Base-by-base conservation (phyloP, 2,888 invertebrate genomes). In the Cheilosia vulpina region DNA sequence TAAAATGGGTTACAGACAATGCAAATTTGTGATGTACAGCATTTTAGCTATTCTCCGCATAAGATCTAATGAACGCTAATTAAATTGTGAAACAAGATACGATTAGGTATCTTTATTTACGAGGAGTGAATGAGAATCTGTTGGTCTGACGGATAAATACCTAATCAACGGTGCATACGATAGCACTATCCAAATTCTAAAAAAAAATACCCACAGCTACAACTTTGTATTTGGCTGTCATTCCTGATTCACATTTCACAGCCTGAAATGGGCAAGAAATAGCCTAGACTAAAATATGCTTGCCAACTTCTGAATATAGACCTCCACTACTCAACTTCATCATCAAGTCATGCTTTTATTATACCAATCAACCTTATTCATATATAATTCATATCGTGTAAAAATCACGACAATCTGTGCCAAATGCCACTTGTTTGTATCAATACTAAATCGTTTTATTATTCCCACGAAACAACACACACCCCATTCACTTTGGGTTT, bases 1-100 rank as follows among this genome's bases (percentile, higher is more conserved):
- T 34, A n/a, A 71, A 52, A 50, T 73, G n/a, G 73, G 73, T 73
- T 45, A 63, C 24, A 75, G 66, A 58, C 50, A 66, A 66, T 65
- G 65, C 66, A 66, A 75, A 31, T 57, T 38, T 57, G 13, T 53
- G 27, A 6, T 38, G 34, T 27, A 34, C 17, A 7, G 6, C 15
- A 27, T 45, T 11, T 55, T 55, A 68, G 43, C 19, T 31, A 55
- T 55, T 68, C 68, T 31, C 17, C 19, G 19, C 68, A 19, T 19
- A 31, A 1, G 13, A 17, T 53, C 17, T 34, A 62, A 47, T 62
- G 9, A 50, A 63, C 53, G 53, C 13, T 41, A 53, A 66, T 53
- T 53, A 66, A 66, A 53, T n/a, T 5, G 53, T 19, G 53, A 53
- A 52, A n/a, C 52, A 50, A 15, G 38, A 21, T 52, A 38, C 21